Conservation (phyloP, 2,113 vertebrate genomes). For the Sisor rabdophorus region DNA sequence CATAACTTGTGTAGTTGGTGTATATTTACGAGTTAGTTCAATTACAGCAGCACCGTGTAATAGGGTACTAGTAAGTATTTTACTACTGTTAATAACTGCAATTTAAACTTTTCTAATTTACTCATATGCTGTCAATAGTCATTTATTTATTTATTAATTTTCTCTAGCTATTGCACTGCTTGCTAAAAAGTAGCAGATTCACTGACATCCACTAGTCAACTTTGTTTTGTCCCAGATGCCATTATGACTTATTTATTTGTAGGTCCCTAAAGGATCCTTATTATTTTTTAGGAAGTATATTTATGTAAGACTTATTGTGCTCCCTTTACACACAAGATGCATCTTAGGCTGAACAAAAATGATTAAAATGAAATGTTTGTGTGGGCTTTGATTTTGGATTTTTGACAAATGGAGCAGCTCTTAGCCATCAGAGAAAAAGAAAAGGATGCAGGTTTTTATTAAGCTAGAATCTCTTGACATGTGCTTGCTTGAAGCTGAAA, state of each 20-base stretch:
- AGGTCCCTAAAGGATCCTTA: constrained; percentile 8
- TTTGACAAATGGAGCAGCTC: not conserved
- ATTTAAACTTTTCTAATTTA: too few relatives aligned
- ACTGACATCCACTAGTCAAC: constrained; percentile 66
- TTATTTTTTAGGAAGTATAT: constrained; percentile 2
- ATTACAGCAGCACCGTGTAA: too few relatives aligned
- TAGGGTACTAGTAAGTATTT: too few relatives aligned
- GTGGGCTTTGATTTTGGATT: not conserved
- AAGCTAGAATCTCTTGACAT: not conserved
- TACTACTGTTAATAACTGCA: too few relatives aligned
- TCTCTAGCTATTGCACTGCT: constrained; percentile 49
- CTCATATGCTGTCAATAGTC: too few relatives aligned
- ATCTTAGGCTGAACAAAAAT: not conserved
- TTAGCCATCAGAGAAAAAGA: not conserved
- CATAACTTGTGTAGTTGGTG: too few relatives aligned
- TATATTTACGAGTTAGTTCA: too few relatives aligned
- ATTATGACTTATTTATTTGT: constrained; percentile 69
- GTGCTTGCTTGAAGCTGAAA: not conserved
- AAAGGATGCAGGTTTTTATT: not conserved
- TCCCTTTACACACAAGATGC: too few relatives aligned
- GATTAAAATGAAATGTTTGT: not conserved
- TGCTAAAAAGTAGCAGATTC: constrained; percentile 67
- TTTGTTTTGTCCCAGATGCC: constrained; percentile 64
- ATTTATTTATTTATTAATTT: not conserved
- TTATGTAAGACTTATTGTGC: too few relatives aligned